Base-by-base conservation (phyloP, 2,888 invertebrate genomes). In the Acanthoscelides obtectus region DNA sequence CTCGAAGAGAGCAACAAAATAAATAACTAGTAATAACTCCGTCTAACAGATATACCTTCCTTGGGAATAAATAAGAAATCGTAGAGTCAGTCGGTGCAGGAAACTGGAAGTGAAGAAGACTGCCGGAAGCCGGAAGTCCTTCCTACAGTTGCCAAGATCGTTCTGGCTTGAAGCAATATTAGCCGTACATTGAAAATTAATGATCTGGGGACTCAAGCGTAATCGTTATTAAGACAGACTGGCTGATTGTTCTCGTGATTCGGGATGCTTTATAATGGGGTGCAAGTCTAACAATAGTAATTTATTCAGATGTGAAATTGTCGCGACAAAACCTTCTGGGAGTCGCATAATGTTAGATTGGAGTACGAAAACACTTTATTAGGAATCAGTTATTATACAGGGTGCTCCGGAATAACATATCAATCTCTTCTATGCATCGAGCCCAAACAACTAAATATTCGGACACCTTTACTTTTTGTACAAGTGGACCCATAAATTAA, bases 41-140 rank as follows among this genome's bases (percentile, higher is more conserved):
- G 69, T 70, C 66, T 75, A 77, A 81, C 81, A 80, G 80, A 81
- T 81, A 78, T 77, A 78, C 73, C 81, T 79, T 81, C 80, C 81
- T 79, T 79, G 77, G 79, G 80, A 79, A 81, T 80, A 81, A 81
- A 80, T 80, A 81, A 81, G 80, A 79, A 79, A 75, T 75, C 76
- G 75, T 70, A 77, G 80, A 76, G 79, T 76, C 75, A 78, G 77
- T 73, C 70, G 17, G 45, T 45, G 6, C 79, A 81, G 83, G 83
- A 84, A 81, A 76, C 79, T 78, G 75, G 79, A 81, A 83, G 82
- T 83, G 83, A 83, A 82, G 81, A 45, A 45, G 45, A 81, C 81
- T 78, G 77, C 76, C 81, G 83, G 84, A 83, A 83, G 80, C 79
- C 80, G 81, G 82, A 82, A 82, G 81, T 79, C 73, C 78, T 79